Conservation (phyloP, 2,797 vertebrate genomes). For the Coluber constrictor region DNA sequence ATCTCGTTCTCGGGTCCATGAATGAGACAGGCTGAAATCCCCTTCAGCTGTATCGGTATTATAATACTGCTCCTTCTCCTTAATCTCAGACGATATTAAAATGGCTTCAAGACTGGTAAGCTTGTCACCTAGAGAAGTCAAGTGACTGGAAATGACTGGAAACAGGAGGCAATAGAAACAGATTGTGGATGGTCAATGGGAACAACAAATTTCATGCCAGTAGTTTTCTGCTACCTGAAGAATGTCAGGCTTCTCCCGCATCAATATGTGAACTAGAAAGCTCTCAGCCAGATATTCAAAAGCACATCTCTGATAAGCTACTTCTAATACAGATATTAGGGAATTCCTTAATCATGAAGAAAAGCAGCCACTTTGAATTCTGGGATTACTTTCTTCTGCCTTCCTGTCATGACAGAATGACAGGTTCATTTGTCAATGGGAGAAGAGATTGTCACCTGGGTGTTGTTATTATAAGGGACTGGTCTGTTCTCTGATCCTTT, state of each 20-base stretch:
- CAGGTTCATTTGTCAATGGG: not conserved
- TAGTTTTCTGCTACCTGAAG: too few relatives aligned
- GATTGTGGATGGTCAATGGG: not conserved
- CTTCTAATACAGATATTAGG: not conserved
- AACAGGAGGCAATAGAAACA: not conserved
- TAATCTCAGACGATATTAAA: not conserved
- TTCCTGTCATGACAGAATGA: not conserved
- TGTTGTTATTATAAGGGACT: not conserved
- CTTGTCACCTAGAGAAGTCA: not conserved
- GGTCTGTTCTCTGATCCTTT: not conserved
- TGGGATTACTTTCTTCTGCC: not conserved
- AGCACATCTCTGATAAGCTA: not conserved
- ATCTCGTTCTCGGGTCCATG: too few relatives aligned
- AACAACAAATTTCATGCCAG: not conserved
- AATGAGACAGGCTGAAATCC: too few relatives aligned
- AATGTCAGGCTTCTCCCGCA: too few relatives aligned
- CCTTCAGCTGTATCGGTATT: not conserved
- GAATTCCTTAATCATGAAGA: not conserved
- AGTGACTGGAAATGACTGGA: not conserved
- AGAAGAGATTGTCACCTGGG: not conserved
- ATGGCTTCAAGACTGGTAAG: not conserved
- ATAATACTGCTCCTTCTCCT: not conserved
- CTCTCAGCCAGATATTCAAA: not conserved
- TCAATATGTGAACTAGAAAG: not conserved
- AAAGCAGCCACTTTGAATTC: not conserved